phyloP scores from a whole-genome alignment of 2,888 invertebrate species.

The Lydus trimaculatus region DNA sequence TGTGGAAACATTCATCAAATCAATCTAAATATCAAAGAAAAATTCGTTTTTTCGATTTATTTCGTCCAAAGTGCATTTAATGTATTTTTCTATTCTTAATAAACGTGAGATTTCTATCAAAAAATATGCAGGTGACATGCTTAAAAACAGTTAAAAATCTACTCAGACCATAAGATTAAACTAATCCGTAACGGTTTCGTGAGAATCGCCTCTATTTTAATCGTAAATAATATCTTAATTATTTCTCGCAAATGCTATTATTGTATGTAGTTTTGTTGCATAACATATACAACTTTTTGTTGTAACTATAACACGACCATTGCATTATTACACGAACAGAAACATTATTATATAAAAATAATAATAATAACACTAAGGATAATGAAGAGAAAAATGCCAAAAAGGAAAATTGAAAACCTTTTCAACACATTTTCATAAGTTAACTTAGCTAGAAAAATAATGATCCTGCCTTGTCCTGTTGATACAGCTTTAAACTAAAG shows the following conservation, averaged over 20 bases:
- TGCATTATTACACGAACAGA: neutral
- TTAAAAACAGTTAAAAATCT: constrained; percentile 32
- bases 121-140: constrained; percentile 32
- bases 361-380: neutral
- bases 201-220: constrained; percentile 30
- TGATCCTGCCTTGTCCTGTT: constrained; percentile 10
- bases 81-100: constrained; percentile 12
- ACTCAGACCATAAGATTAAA: constrained; percentile 23
- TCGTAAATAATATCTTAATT: constrained; percentile 33
- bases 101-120: constrained; percentile 32
- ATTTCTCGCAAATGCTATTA: constrained; percentile 25
- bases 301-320: constrained; percentile 1
- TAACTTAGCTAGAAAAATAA: neutral
- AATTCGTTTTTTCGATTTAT: no score
- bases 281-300: constrained; percentile 1
- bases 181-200: constrained; percentile 31
- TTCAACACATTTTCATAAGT: constrained; percentile 9
- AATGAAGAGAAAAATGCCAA: constrained; percentile 10
- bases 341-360: neutral
- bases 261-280: constrained; percentile 7
- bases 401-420: constrained; percentile 11
- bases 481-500: constrained; percentile 10
- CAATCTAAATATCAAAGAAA: no score
- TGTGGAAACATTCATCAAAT: neutral
- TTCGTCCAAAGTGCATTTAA: constrained; percentile 8